These are phyloP conservation scores for Tiaroga cobitis DNA, from an alignment of 2,797 vertebrate genomes.

Conservation along the genomic window DNA sequence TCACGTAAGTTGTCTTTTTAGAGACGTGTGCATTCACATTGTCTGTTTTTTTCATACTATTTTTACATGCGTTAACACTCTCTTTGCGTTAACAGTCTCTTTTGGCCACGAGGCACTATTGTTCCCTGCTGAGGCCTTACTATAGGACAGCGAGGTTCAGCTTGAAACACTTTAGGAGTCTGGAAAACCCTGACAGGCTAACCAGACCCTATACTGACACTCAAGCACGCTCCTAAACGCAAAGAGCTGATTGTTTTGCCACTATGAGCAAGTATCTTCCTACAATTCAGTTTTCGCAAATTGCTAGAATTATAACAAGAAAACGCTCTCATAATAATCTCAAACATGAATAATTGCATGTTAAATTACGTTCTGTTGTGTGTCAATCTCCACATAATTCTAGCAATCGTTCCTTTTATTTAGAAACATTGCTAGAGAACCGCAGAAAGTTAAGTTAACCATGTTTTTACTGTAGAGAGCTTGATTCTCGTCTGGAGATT, in stretches of 20 bases:
- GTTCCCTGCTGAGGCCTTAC: conserved; percentile 48
- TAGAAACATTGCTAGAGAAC: conserved; percentile 52
- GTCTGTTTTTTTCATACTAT: neutral
- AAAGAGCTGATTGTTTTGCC: neutral
- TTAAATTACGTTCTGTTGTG: conserved; percentile 67
- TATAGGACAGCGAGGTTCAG: conserved; percentile 38
- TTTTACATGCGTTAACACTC: conserved; percentile 15
- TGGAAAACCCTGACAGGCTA: conserved; percentile 24
- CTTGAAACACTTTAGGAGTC: conserved; percentile 52
- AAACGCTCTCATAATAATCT: conserved; percentile 60
- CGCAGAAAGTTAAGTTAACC: conserved; percentile 51
- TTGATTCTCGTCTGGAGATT: conserved; percentile 2
- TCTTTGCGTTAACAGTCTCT: conserved; percentile 30
- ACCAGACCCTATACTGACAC: conserved; percentile 35
- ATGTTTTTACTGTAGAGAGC: conserved; percentile 15
- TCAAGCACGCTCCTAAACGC: conserved; percentile 6
- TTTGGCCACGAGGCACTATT: conserved; percentile 45
- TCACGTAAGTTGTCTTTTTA: neutral
- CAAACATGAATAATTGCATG: conserved; percentile 57
- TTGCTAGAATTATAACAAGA: conserved; percentile 43
- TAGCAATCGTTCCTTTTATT: conserved; percentile 55
- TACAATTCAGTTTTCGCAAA: conserved; percentile 41
- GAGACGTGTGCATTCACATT: conserved; percentile 1
- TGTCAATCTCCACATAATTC: neutral
- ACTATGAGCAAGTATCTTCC: neutral